Base-by-base conservation (phyloP, 2,113 vertebrate species). In the Erinaceus europaeus region DNA sequence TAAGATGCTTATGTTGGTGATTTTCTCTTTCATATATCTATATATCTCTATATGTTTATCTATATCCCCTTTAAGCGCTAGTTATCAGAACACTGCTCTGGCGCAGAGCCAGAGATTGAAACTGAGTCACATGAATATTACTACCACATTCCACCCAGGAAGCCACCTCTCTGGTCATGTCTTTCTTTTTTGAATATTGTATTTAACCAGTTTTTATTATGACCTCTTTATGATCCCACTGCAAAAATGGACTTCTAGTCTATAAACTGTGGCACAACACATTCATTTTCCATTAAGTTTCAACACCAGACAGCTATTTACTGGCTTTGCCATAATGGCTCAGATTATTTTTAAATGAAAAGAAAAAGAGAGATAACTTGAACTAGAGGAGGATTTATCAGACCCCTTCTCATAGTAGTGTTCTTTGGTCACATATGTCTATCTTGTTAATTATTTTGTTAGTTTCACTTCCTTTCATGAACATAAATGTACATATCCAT, bases 381-480 rank as follows among this genome's bases (percentile, higher is more conserved):
- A 25, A 91, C 32, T 55, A 34, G 38, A 67, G 85, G 42, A 79
- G 85, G 42, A 79, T 65, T 93, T 85, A 57, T 69, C 61, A 65
- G 50, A 55, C 12, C 5, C 5, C 77, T 81, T 73, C 29, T 65
- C 78, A 53, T 15, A 53, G 15, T 77, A 62, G 38, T 20, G 38
- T 50, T 65, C 57, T 88, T 21, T 75, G 48, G 53, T 42, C 53
- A 64, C 9, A 48, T 57, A 71, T 64, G 52, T 57, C 44, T 80
- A 73, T 55, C 9, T 27, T 75, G 18, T 64, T 52, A 87, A 21
- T 57, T 34, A 21, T 32, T 86, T 88, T 2, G 1, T 55, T 44
- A 79, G 38, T 27, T 77, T 69, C 65, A 80, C 10, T 71, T 92
- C 59, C 32, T 82, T 87, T 78, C 88, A 40, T 64, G 72, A 82